Conservation (phyloP, 2,113 vertebrate genomes). For the Albula glossodonta region DNA sequence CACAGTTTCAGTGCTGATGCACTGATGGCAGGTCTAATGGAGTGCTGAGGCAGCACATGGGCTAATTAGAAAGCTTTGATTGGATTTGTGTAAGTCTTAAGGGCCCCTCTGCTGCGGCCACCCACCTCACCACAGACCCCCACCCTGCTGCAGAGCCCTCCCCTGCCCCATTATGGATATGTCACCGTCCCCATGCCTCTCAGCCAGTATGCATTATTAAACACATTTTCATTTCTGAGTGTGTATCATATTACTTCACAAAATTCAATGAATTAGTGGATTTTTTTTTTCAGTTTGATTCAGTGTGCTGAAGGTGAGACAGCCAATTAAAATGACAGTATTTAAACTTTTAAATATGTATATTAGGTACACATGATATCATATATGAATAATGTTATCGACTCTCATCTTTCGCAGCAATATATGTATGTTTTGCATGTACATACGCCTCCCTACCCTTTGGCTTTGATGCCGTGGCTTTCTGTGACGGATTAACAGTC, state of each 20-base stretch:
- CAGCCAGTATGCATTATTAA: conserved; percentile 10
- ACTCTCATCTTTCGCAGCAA: too few relatives aligned
- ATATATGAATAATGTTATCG: too few relatives aligned
- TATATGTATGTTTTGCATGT: not conserved
- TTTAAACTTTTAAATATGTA: too few relatives aligned
- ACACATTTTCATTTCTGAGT: too few relatives aligned
- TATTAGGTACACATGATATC: too few relatives aligned
- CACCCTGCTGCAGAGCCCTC: not conserved
- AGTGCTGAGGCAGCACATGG: conserved; percentile 58
- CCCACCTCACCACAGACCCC: not conserved
- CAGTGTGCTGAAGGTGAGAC: too few relatives aligned
- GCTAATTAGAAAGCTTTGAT: conserved; percentile 63
- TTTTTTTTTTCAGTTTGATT: too few relatives aligned
- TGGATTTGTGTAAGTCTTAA: conserved; percentile 51
- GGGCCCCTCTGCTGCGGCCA: conserved; percentile 41
- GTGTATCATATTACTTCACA: too few relatives aligned
- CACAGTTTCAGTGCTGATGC: conserved; percentile 46
- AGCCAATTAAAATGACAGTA: too few relatives aligned
- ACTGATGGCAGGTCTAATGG: conserved; percentile 45
- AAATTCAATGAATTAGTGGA: too few relatives aligned
- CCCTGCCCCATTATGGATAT: not conserved
- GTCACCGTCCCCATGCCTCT: not conserved
- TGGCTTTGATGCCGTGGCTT: not conserved
- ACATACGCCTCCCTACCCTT: not conserved
- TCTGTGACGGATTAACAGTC: not conserved